Conservation (phyloP, 2,113 vertebrate species). For the Pterocles gutturalis region DNA sequence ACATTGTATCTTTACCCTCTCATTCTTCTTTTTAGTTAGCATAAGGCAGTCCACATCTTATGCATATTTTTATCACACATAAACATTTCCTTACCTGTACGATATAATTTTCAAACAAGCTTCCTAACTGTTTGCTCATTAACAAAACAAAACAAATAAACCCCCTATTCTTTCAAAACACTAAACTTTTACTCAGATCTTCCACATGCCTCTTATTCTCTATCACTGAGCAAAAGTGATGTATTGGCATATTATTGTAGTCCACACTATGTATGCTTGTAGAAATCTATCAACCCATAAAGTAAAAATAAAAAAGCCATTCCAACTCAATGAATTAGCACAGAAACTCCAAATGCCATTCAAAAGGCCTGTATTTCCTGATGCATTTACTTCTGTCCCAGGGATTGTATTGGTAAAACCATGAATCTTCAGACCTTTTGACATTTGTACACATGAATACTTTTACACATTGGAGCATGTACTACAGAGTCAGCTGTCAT, state of each 20-base stretch:
- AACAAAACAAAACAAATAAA: not conserved
- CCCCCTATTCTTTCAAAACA: not conserved
- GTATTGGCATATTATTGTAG: not conserved
- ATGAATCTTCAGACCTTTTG: not conserved
- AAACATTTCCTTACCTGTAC: not conserved
- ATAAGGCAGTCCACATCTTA: not conserved
- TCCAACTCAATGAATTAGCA: not conserved
- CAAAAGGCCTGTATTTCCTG: not conserved
- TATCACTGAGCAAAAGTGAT: not conserved
- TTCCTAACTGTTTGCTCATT: not conserved
- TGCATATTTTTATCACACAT: not conserved
- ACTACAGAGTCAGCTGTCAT: not conserved
- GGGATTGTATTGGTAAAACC: not conserved
- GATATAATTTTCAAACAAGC: fast-evolving
- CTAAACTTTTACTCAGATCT: not conserved
- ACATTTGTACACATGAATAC: not conserved
- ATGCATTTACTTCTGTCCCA: not conserved
- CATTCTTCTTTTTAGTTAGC: not conserved
- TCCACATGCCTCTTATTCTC: not conserved
- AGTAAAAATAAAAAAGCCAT: not conserved
- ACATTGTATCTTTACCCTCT: not conserved
- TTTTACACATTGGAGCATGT: not conserved
- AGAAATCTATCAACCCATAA: not conserved
- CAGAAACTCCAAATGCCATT: not conserved
- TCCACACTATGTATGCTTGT: not conserved